Evolutionary conservation across 2,797 vertebrate species (phyloP).

Genomic region (Smutsia temminckii): DNA sequence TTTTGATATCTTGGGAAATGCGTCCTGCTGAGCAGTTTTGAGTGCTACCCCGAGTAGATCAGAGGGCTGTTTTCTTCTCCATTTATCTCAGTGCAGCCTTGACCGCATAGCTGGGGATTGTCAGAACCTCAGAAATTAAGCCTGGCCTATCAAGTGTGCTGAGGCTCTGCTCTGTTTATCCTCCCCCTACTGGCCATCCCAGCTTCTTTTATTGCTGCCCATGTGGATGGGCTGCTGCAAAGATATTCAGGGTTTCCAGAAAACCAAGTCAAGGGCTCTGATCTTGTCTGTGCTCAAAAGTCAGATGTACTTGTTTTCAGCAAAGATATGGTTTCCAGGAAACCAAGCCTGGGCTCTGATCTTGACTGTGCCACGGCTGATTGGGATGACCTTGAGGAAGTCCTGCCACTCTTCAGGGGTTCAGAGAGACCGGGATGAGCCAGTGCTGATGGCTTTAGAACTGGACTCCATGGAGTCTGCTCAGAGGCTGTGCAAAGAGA

Average conservation of each 20-base stretch:
- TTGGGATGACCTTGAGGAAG: background rate
- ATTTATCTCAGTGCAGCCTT: background rate
- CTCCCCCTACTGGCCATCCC: background rate
- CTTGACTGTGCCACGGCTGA: background rate
- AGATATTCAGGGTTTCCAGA: background rate
- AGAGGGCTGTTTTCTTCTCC: conserved; percentile 45
- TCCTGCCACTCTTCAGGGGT: background rate
- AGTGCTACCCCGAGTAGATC: background rate
- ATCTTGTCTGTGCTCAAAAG: background rate
- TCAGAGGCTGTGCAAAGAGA: background rate
- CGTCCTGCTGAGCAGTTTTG: conserved; percentile 39
- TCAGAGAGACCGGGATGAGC: background rate
- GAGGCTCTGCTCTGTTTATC: background rate
- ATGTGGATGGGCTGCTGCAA: background rate
- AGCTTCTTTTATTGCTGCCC: background rate
- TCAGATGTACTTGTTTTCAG: background rate
- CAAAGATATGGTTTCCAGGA: background rate
- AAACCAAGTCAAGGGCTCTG: background rate
- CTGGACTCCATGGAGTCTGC: background rate
- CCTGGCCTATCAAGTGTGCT: background rate
- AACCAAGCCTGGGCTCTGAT: background rate
- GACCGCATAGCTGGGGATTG: background rate
- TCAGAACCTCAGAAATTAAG: background rate
- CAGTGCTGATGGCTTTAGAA: background rate
- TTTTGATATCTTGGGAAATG: conserved; percentile 47